Conservation (phyloP, 2,888 invertebrate species). For the Ichneumoninae sp. region DNA sequence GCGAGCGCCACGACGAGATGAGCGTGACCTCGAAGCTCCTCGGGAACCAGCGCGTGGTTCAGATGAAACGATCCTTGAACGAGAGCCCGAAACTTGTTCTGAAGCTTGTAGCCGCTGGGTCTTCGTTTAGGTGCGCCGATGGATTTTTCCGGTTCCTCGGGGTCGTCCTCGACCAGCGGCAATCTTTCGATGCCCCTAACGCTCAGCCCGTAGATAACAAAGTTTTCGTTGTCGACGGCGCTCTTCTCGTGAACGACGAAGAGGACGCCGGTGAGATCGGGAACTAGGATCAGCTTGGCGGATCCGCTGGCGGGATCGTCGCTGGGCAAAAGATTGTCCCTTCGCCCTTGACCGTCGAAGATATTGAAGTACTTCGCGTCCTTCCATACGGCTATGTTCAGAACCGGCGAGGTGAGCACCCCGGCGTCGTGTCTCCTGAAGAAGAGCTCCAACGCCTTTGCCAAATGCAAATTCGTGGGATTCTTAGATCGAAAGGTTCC, state of each 20-base stretch:
- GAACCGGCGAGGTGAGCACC: conserved; percentile 75
- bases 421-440: conserved; percentile 76
- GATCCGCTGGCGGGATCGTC: conserved; percentile 65
- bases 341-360: conserved; percentile 79
- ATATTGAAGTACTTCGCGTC: conserved; percentile 74
- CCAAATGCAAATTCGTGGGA: conserved; percentile 77
- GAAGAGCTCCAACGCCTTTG: conserved; percentile 78
- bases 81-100: conserved; percentile 76
- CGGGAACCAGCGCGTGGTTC: conserved; percentile 73
- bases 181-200: conserved; percentile 70
- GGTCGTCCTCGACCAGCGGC: conserved; percentile 58
- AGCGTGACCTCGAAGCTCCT: conserved; percentile 74
- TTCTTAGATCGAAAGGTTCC: conserved; percentile 79
- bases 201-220: conserved; percentile 75
- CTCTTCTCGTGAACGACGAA: conserved; percentile 80
- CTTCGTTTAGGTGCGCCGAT: conserved; percentile 70
- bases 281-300: conserved; percentile 78
- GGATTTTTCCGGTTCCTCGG: conserved; percentile 62
- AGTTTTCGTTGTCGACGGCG: conserved; percentile 77
- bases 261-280: conserved; percentile 74
- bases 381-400: conserved; percentile 80
- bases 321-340: conserved; percentile 68
- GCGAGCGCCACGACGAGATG: conserved; percentile 78
- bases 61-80: conserved; percentile 79
- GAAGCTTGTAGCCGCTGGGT: conserved; percentile 76